Percentiles rank a stretch among this genome's conserved stretches.
These are phyloP conservation scores for Drosophila neutralis DNA, from an alignment of 2,888 invertebrate species.

Conservation along the genomic window DNA sequence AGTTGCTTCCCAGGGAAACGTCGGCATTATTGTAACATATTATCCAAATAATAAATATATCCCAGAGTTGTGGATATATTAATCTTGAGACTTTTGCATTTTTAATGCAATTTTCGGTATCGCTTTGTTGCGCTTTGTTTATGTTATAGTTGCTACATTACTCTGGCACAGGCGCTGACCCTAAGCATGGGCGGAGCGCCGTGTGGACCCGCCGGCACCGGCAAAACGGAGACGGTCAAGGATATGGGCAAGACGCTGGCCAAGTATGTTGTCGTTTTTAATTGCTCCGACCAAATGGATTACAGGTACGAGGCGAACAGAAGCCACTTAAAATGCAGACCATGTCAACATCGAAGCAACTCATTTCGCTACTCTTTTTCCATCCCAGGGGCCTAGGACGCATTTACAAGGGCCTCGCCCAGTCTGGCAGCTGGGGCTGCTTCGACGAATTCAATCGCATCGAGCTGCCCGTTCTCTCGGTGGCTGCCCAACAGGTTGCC, in stretches of 20 bases:
- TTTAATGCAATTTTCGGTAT: conserved; percentile 48
- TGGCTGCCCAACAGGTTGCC: conserved; percentile 98
- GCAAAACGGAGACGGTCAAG: conserved; percentile 98
- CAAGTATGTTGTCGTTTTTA: conserved; percentile 98
- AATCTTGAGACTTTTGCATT: conserved; percentile 42
- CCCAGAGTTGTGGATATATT: conserved; percentile 19
- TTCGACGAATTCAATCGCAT: conserved; percentile 99
- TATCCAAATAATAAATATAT: conserved; percentile 29
- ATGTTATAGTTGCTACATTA: conserved; percentile 94
- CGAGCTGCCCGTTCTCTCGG: conserved; percentile 96
- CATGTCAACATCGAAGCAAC: conserved; percentile 29
- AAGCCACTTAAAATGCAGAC: conserved; percentile 45
- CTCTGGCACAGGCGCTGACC: conserved; percentile 96
- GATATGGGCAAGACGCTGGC: conserved; percentile 99
- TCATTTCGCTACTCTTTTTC: conserved; percentile 33
- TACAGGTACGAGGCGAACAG: conserved; percentile 86
- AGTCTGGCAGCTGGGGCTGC: conserved; percentile 99
- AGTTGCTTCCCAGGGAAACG: conserved; percentile 23
- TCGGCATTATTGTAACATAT: conserved; percentile 25
- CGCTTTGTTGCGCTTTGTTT: background rate
- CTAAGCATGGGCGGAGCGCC: conserved; percentile 99
- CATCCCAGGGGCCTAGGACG: conserved; percentile 92
- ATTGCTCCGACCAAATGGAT: conserved; percentile 99
- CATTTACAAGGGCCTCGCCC: conserved; percentile 97
- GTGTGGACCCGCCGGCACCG: conserved; percentile 98